These are phyloP conservation scores for Entomobrya multifasciata DNA, from an alignment of 2,888 invertebrate species.

Conservation along the genomic window DNA sequence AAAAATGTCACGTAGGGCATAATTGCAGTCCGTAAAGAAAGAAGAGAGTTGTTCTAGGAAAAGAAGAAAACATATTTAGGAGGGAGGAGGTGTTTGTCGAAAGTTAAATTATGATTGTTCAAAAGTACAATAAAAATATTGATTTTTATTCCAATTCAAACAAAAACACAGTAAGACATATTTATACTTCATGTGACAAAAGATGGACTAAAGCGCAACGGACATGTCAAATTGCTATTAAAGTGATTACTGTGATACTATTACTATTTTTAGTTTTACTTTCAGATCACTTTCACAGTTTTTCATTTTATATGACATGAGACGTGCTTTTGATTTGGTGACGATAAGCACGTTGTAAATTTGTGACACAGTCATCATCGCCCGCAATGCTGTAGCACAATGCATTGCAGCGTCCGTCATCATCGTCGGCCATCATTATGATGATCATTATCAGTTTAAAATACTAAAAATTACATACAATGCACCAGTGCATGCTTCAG, in stretches of 20 bases:
- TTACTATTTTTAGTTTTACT: conserved; percentile 47
- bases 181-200: conserved; percentile 5
- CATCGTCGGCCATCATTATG: neutral
- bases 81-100: neutral
- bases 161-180: conserved; percentile 24
- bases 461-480: no score
- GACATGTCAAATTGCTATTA: conserved; percentile 29
- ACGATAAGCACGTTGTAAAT: conserved; percentile 46
- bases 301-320: conserved; percentile 40
- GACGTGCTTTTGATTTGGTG: conserved; percentile 56
- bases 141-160: conserved; percentile 24
- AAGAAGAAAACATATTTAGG: conserved; percentile 4
- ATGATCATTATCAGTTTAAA: neutral
- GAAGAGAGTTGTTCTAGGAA: conserved; percentile 3
- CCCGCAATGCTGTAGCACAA: no score
- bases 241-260: no score
- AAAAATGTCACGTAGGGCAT: conserved; percentile 11
- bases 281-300: conserved; percentile 56
- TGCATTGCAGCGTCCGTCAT: neutral
- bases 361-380: neutral
- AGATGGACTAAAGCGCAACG: neutral
- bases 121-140: conserved; percentile 12
- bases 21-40: neutral
- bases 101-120: neutral
- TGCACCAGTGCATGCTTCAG: neutral